Percentiles rank a stretch among this genome's conserved stretches.
Conservation (phyloP, 2,888 invertebrate genomes). For the Parelbella ahira region DNA sequence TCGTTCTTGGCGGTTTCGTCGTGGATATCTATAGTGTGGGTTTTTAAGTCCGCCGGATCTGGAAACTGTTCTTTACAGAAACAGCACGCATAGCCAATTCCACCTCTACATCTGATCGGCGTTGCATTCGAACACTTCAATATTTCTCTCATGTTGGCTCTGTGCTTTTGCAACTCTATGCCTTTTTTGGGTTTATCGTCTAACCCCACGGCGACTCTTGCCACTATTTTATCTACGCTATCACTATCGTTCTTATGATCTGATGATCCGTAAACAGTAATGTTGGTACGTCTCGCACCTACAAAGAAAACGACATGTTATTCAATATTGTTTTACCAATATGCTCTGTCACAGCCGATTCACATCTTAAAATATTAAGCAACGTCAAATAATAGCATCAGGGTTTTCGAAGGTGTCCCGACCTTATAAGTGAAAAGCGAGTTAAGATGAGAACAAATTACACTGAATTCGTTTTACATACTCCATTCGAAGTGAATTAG, state of each 20-base stretch:
- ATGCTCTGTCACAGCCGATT: too few relatives aligned
- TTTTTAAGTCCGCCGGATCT: slow-evolving; percentile 45
- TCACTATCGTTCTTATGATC: slow-evolving; percentile 13
- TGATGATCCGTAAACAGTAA: slow-evolving; percentile 23
- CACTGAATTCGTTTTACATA: too few relatives aligned
- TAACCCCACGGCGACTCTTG: slow-evolving; percentile 9
- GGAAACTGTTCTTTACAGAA: slow-evolving; percentile 43
- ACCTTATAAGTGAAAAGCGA: too few relatives aligned
- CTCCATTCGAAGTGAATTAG: too few relatives aligned
- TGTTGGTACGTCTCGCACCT: slow-evolving; percentile 33
- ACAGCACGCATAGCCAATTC: slow-evolving; percentile 46
- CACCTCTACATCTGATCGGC: slow-evolving; percentile 44
- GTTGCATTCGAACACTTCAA: slow-evolving; percentile 52
- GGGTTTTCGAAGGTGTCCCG: too few relatives aligned
- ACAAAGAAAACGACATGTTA: slow-evolving; percentile 36
- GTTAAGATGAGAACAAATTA: too few relatives aligned
- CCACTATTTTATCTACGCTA: background rate
- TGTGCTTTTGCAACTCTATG: slow-evolving; percentile 41
- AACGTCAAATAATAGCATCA: too few relatives aligned
- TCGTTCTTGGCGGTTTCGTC: slow-evolving; percentile 33
- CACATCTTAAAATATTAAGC: too few relatives aligned
- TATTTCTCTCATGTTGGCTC: slow-evolving; percentile 43
- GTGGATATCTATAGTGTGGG: slow-evolving; percentile 43
- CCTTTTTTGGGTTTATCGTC: slow-evolving; percentile 28
- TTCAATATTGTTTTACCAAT: slow-evolving; percentile 7